phyloP scores from a whole-genome alignment of 2,797 vertebrate genomes.

The Arrhamphus sclerolepis region DNA sequence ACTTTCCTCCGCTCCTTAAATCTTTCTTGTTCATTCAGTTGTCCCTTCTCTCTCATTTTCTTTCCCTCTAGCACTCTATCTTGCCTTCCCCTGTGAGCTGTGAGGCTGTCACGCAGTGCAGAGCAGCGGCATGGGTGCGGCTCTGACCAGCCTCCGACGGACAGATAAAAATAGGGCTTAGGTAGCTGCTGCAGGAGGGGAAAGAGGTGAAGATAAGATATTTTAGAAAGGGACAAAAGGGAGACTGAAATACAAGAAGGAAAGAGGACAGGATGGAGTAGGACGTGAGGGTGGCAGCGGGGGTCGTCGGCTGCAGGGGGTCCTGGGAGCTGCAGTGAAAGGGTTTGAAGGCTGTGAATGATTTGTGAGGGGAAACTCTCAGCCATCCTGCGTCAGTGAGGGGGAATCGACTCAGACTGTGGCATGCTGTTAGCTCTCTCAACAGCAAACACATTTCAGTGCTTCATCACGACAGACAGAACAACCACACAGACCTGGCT shows the following conservation, averaged over 20 bases:
- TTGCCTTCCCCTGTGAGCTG: slow-evolving; percentile 44
- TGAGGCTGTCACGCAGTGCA: slow-evolving; percentile 67
- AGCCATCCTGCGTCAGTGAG: slow-evolving; percentile 55
- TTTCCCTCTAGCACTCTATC: slow-evolving; percentile 47
- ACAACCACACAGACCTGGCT: slow-evolving; percentile 52
- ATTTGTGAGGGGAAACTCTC: slow-evolving; percentile 43
- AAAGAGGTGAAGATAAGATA: slow-evolving; percentile 43
- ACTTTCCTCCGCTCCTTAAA: slow-evolving; percentile 59
- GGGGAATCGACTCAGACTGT: slow-evolving; percentile 49
- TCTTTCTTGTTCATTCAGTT: slow-evolving; percentile 58
- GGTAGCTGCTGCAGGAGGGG: slow-evolving; percentile 58
- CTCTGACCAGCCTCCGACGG: slow-evolving; percentile 54
- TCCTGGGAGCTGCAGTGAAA: slow-evolving; percentile 46
- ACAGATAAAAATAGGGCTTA: slow-evolving; percentile 70
- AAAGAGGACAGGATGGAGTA: neutral
- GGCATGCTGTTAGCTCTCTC: slow-evolving; percentile 57
- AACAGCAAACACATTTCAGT: slow-evolving; percentile 42
- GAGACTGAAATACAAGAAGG: slow-evolving; percentile 26
- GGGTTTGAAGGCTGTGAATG: slow-evolving; percentile 41
- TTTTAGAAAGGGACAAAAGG: slow-evolving; percentile 27
- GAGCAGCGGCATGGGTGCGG: slow-evolving; percentile 60
- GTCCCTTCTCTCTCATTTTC: slow-evolving; percentile 53
- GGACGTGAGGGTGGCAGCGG: slow-evolving; percentile 2
- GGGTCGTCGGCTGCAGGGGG: slow-evolving; percentile 30
- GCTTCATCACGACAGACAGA: slow-evolving; percentile 44